Evolutionary conservation across 2,113 vertebrate species (phyloP).

Genomic region (Platysternon megacephalum): DNA sequence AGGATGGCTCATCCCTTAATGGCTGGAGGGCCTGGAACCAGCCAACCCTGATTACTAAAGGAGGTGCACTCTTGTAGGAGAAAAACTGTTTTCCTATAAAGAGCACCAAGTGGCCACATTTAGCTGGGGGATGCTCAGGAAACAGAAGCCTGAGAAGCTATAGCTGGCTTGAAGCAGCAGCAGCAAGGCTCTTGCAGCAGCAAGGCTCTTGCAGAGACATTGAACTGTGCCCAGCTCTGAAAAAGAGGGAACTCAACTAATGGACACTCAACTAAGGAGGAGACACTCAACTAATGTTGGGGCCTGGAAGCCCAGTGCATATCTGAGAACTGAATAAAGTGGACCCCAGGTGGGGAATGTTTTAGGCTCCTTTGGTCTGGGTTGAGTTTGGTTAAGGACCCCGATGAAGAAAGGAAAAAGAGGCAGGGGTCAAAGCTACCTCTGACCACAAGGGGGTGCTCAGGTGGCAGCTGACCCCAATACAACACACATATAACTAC

Average conservation of each 20-base stretch:
- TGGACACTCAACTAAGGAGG: no score
- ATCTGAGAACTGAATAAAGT: not conserved
- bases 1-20: not conserved
- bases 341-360: not conserved
- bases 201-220: not conserved
- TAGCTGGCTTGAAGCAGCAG: not conserved
- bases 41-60: not conserved
- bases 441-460: not conserved
- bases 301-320: not conserved
- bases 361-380: not conserved
- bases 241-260: not conserved
- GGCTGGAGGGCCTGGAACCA: not conserved
- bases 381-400: not conserved
- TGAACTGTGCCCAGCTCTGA: not conserved
- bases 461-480: not conserved
- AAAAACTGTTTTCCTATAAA: not conserved
- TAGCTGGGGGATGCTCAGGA: not conserved
- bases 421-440: no score
- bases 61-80: not conserved
- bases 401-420: not conserved
- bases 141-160: not conserved
- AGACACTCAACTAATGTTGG: not conserved
- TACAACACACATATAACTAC: not conserved
- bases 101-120: not conserved
- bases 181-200: not conserved